phyloP scores from a whole-genome alignment of 2,113 vertebrate species.

The Rhinopomastus cyanomelas region DNA sequence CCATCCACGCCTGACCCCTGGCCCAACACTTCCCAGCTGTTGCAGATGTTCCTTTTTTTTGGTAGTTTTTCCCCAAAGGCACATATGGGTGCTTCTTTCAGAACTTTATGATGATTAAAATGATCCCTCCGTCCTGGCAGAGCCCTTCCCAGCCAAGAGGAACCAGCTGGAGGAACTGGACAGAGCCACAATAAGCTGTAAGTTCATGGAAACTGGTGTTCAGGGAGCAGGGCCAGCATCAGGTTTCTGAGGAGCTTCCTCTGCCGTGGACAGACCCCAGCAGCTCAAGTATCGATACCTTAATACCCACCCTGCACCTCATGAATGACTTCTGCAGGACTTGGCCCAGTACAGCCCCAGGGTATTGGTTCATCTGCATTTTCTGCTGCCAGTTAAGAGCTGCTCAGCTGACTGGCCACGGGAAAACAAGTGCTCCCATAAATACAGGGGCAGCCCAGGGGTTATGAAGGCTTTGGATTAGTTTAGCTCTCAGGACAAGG shows the following conservation, averaged over 20 bases:
- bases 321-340: rapidly evolving
- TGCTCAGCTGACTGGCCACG: neutral
- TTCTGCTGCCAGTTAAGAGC: neutral
- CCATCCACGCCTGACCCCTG: neutral
- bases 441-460: neutral
- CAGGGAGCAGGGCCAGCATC: neutral
- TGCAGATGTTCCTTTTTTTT: neutral
- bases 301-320: neutral
- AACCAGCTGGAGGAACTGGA: neutral
- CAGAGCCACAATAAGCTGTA: neutral
- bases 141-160: neutral
- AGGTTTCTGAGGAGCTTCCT: neutral
- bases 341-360: rapidly evolving
- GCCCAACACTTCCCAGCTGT: neutral
- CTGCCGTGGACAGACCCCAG: rapidly evolving
- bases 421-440: neutral
- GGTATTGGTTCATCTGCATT: rapidly evolving
- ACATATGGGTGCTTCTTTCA: neutral
- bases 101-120: neutral
- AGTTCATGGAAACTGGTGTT: neutral
- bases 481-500: neutral
- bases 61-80: neutral
- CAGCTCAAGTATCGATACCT: too few species aligned
- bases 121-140: neutral
- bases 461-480: neutral